A percentile compares a stretch with the other conserved stretches of the same genome.
Conservation (phyloP, 2,888 invertebrate genomes). For the Caprella mutica region DNA sequence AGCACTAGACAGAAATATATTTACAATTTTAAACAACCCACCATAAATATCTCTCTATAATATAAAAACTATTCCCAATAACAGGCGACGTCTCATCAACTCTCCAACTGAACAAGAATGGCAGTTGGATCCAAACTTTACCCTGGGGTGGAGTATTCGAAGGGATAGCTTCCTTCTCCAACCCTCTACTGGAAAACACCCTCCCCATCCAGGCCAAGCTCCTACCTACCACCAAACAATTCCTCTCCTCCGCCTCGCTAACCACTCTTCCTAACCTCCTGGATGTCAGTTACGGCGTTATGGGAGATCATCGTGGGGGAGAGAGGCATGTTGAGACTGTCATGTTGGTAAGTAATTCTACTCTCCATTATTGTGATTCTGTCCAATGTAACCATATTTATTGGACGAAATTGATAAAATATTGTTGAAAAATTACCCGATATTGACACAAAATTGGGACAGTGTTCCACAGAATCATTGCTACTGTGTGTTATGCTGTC, state of each 20-base stretch:
- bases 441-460: too few species aligned
- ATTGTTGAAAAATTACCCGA: too few species aligned
- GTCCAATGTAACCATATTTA: too few species aligned
- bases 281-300: slow-evolving; percentile 62
- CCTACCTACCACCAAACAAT: slow-evolving; percentile 75
- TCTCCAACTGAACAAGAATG: slow-evolving; percentile 19
- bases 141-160: slow-evolving; percentile 27
- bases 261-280: slow-evolving; percentile 56
- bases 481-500: too few species aligned
- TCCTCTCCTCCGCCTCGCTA: slow-evolving; percentile 31
- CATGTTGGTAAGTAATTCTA: slow-evolving; percentile 37
- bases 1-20: too few species aligned
- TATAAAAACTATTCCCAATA: not conserved
- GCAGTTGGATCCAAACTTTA: slow-evolving; percentile 23
- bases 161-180: slow-evolving; percentile 15
- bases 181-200: slow-evolving; percentile 58
- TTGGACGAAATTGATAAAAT: too few species aligned
- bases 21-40: too few species aligned
- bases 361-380: too few species aligned
- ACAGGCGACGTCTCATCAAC: slow-evolving; percentile 20
- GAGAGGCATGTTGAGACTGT: slow-evolving; percentile 65
- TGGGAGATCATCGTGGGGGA: slow-evolving; percentile 65
- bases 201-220: slow-evolving; percentile 79
- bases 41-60: too few species aligned
- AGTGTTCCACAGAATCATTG: too few species aligned